Evolutionary conservation across 2,113 vertebrate genomes (phyloP).

Genomic region (Beaufortia kweichowensis): DNA sequence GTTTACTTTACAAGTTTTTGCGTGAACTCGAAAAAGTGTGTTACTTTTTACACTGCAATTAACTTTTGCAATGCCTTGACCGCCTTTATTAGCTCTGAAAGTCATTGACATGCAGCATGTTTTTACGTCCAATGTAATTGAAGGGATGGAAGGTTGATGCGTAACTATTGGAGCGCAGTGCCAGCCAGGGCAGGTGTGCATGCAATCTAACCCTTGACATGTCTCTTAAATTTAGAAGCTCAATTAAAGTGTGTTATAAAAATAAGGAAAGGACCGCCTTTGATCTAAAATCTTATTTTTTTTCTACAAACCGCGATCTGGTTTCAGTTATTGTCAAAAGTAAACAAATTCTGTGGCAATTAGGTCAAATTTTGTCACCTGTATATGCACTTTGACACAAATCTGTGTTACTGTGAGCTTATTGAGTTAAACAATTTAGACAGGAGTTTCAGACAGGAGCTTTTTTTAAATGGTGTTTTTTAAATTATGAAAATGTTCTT

Average conservation of each 20-base stretch:
- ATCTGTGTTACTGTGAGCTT: not conserved
- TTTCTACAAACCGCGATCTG: slow-evolving; percentile 17
- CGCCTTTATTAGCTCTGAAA: not conserved
- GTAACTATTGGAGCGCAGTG: slow-evolving; percentile 1
- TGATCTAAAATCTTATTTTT: slow-evolving; percentile 4
- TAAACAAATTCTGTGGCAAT: slow-evolving; percentile 19
- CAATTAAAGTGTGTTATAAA: slow-evolving; percentile 29
- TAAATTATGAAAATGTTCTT: not conserved
- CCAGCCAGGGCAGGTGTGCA: slow-evolving; percentile 38
- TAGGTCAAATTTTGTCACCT: not conserved
- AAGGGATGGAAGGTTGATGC: slow-evolving; percentile 14
- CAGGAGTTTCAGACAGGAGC: not conserved
- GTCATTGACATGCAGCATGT: not conserved
- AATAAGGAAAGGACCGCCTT: slow-evolving; percentile 10
- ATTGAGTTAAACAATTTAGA: not conserved
- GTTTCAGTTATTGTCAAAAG: slow-evolving; percentile 34
- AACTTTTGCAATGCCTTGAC: not conserved
- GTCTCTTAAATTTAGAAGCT: slow-evolving; percentile 34
- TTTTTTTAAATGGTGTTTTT: not conserved
- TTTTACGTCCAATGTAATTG: slow-evolving; percentile 21
- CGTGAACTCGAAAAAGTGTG: no score
- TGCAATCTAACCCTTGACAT: slow-evolving; percentile 13
- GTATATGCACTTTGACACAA: slow-evolving; percentile 1
- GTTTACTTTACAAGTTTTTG: not conserved
- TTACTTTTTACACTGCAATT: no score